Conservation (phyloP, 2,888 invertebrate genomes). For the Drosophila fulvimacula region DNA sequence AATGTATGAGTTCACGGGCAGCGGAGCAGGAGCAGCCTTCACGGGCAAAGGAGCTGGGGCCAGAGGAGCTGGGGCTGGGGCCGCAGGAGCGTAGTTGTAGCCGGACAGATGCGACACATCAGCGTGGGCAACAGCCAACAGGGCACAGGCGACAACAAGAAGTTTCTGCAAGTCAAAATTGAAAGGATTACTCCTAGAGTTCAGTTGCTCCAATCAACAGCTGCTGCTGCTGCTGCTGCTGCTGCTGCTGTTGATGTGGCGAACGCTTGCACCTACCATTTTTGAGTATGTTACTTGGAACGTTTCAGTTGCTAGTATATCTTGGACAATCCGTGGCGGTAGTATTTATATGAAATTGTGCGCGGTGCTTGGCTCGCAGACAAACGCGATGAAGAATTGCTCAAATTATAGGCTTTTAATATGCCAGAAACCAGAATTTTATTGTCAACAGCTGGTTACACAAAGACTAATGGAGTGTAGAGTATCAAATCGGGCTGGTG, state of each 20-base stretch:
- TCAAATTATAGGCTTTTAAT: constrained; percentile 73
- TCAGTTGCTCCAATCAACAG: background rate
- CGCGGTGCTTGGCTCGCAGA: constrained; percentile 3
- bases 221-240: background rate
- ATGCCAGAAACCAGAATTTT: constrained; percentile 78
- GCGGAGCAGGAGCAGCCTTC: constrained; percentile 32
- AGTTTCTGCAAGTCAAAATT: constrained; percentile 64
- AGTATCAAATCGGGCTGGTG: constrained; percentile 30
- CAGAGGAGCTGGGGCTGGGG: constrained; percentile 56
- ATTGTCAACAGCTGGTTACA: constrained; percentile 51
- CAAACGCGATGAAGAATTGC: constrained; percentile 54
- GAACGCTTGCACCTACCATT: constrained; percentile 57
- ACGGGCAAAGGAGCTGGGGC: constrained; percentile 51
- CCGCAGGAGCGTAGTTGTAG: constrained; percentile 69
- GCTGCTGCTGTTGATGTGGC: background rate
- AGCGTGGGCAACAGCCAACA: constrained; percentile 72
- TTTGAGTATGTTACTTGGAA: constrained; percentile 62
- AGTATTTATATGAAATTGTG: constrained; percentile 65
- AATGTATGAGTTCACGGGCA: constrained; percentile 48
- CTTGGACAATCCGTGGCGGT: constrained; percentile 8
- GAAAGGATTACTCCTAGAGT: constrained; percentile 23
- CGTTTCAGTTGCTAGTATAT: constrained; percentile 59
- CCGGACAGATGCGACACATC: constrained; percentile 79
- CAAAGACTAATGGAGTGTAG: constrained; percentile 51
- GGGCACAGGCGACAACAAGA: constrained; percentile 71